Evolutionary conservation across 2,797 vertebrate species (phyloP).

Genomic region (Phylloscopus collybita): DNA sequence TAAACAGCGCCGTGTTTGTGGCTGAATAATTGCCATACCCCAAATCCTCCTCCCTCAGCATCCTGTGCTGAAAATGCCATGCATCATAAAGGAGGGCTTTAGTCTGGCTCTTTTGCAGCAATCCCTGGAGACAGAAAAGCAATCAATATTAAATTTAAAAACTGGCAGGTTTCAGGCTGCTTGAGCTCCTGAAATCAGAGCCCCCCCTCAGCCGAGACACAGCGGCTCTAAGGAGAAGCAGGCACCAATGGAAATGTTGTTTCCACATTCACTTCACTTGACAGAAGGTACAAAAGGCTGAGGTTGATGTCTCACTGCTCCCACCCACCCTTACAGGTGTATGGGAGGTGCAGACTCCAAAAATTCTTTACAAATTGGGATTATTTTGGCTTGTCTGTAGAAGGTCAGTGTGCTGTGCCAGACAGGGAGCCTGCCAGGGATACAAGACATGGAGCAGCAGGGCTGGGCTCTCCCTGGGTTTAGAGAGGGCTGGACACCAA

Average conservation of each 20-base stretch:
- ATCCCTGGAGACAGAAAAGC: constrained; percentile 38
- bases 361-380: neutral
- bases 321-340: neutral
- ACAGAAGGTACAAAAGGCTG: neutral
- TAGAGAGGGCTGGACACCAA: neutral
- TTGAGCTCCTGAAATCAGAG: constrained; percentile 9
- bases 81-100: constrained; percentile 60
- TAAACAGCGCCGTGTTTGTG: neutral
- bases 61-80: constrained; percentile 46
- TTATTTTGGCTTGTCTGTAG: neutral
- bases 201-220: neutral
- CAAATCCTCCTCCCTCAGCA: constrained; percentile 49
- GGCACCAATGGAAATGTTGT: neutral
- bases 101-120: constrained; percentile 49
- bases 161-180: constrained; percentile 53
- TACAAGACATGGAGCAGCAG: neutral
- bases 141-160: constrained; percentile 67
- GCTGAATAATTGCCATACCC: neutral
- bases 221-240: neutral
- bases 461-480: neutral
- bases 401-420: neutral
- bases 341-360: neutral
- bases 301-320: neutral
- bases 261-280: neutral
- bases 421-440: neutral